Base-by-base conservation (phyloP, 2,797 vertebrate genomes). In the Arremon brunneinucha region DNA sequence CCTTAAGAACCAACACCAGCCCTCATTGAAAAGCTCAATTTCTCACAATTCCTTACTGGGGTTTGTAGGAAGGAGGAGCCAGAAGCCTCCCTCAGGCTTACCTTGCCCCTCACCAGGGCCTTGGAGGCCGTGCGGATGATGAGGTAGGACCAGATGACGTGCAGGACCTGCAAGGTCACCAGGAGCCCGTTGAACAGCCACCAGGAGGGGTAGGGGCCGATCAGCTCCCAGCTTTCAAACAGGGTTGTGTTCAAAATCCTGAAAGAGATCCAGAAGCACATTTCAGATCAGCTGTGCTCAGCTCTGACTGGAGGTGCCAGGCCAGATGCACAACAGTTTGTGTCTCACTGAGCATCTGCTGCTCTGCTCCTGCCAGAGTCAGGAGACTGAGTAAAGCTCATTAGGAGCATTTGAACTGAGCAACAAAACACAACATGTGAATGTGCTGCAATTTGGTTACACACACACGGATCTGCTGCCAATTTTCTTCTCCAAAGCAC, bases 161-260 rank as follows among this genome's bases (percentile, higher is more conserved):
- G 99, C 80, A 99, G 97, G 77, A 98, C 71, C 97, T 99, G 99
- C 67, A 99, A 91, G 69, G 98, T 95, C 96, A 99, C 89, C 98
- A 99, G 98, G 59, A 99, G 94, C 56, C 97, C 60, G 72, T 99
- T 99, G 97, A 99, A 99, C 52, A 99, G 87, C 99, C 99, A 99
- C 99, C 99, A 99, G n/a, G 99, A 99, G 2, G 98, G 98, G 75
- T 98, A 99, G 4, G 99, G 99, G 32, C 99, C 99, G 0, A 99
- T 98, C 50, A 99, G 94, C 87, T 98, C 98, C 99, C 99, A 99
- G 97, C 99, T 99, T 97, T 99, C 99, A 97, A 99, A 99, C 77
- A 99, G 91, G 14, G 99, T 99, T 13, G 98, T 98, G 97, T 99
- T 99, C 96, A 99, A 95, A 96, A 99, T 97, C 99, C 99, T 99